Evolutionary conservation across 1,140 invertebrate genomes (phyloP).

Genomic region (Calephelis virginiensis): DNA sequence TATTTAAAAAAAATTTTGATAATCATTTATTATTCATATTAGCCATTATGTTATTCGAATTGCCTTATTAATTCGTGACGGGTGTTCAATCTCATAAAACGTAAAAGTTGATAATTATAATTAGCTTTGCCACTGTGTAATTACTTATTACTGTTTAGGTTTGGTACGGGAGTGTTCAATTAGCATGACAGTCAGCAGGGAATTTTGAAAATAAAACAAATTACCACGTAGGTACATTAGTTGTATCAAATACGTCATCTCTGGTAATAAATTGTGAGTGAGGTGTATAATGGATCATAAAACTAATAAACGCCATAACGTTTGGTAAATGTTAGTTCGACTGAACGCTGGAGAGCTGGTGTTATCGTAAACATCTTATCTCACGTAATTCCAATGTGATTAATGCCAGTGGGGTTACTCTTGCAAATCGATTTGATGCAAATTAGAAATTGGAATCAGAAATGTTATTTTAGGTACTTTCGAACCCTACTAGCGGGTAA

Average conservation of each 20-base stretch:
- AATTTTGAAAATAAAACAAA: constrained; percentile 1
- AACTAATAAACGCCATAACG: constrained; percentile 35
- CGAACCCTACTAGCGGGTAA: too few species aligned
- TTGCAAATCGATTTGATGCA: too few species aligned
- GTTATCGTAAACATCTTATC: constrained; percentile 1
- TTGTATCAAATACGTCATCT: constrained; percentile 1
- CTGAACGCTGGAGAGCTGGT: constrained; percentile 9
- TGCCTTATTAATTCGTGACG: too few species aligned
- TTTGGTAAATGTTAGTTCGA: constrained; percentile 33
- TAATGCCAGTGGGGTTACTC: not conserved
- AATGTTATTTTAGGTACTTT: too few species aligned
- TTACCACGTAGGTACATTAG: not conserved
- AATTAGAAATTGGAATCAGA: too few species aligned
- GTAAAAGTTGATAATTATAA: too few species aligned
- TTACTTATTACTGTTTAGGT: not conserved
- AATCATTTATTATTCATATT: too few species aligned
- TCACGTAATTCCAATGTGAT: not conserved
- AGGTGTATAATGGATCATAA: constrained; percentile 28
- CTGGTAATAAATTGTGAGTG: constrained; percentile 22
- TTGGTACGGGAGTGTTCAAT: not conserved
- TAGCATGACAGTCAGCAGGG: not conserved
- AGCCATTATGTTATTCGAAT: too few species aligned
- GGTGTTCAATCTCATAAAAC: too few species aligned
- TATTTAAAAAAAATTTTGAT: too few species aligned
- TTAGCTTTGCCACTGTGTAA: not conserved